Base-by-base conservation (phyloP, 2,888 invertebrate genomes). In the Incurvaria masculella region DNA sequence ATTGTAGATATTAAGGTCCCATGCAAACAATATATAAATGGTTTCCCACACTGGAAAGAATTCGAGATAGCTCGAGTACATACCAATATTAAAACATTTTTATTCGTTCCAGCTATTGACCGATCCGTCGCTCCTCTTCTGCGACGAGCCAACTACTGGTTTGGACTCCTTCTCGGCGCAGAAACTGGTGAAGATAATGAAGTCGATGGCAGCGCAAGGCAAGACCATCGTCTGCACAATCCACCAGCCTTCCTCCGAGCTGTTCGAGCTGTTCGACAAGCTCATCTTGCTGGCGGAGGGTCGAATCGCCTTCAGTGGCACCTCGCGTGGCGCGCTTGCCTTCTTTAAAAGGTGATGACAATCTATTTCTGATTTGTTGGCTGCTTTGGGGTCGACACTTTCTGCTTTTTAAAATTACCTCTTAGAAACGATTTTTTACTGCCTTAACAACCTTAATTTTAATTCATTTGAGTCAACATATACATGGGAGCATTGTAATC, bases 131-230 rank as follows among this genome's bases (percentile, higher is more conserved):
- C 81, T 98, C 27, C 72, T 98, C 39, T 97, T 97, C 72, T 92
- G 95, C 64, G 97, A 98, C 61, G 97, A 98, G 63, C 97, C 97
- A 6, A 97, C 97, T 0, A 96, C 96, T 0, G 95, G 97, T 0
- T 66, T 90, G 48, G 97, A 98, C 66, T 93, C 95, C 0, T 94
- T 87, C 60, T 95, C 95, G 63, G 97, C 97, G 0, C 89, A 89
- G 63, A 91, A 89, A 63, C 78, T 97, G 49, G 85, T 91, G 48
- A 76, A 81, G 5, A 81, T 89, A 45, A 81, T 92, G 59, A 83
- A 85, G 21, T 74, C 80, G 52, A 84, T 89, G 64, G 86, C 91
- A 0, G 80, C 81, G 2, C 83, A 85, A 55, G 92, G 93, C 17
- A 90, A 90, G 68, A 94, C 94, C 0, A 87, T 97, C 33, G 78